A percentile compares a stretch with the other conserved stretches of the same genome.
Conservation (phyloP, 1,140 invertebrate species). For the Parasteatoda tepidariorum region DNA sequence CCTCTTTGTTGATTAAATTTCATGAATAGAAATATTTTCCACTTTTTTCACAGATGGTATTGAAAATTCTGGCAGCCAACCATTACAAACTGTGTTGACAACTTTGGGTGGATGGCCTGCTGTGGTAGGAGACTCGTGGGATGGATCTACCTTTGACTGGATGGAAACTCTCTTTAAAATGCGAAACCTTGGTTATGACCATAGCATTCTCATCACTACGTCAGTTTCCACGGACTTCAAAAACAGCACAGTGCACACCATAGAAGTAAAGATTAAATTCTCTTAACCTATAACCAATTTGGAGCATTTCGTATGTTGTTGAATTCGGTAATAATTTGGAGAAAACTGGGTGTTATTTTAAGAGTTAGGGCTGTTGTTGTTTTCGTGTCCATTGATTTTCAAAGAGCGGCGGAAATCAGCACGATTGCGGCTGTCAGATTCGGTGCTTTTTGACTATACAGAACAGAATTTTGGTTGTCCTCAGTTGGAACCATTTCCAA, state of each 20-base stretch:
- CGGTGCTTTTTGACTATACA: background rate
- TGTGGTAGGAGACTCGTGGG: conserved; percentile 81
- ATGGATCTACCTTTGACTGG: conserved; percentile 80
- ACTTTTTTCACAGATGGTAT: too few relatives aligned
- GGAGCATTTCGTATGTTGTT: background rate
- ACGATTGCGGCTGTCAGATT: background rate
- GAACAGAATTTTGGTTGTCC: background rate
- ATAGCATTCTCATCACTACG: conserved; percentile 93
- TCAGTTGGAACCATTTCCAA: background rate
- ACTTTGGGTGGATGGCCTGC: conserved; percentile 92
- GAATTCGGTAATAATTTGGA: background rate
- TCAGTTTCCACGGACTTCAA: conserved; percentile 88
- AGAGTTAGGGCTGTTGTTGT: background rate
- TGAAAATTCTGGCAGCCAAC: conserved; percentile 66
- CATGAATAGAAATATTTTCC: too few relatives aligned
- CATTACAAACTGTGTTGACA: conserved; percentile 77
- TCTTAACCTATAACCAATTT: background rate
- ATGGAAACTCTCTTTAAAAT: conserved; percentile 84
- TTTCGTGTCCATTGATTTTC: background rate
- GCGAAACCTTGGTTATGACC: conserved; percentile 81
- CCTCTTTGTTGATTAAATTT: too few relatives aligned
- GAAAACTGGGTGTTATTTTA: background rate
- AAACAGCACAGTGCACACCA: conserved; percentile 81
- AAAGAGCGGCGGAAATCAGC: background rate
- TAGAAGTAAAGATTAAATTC: conserved; percentile 79